Base-by-base conservation (phyloP, 64 coral and sea anemone species). In the Cladopsammia gracilis region DNA sequence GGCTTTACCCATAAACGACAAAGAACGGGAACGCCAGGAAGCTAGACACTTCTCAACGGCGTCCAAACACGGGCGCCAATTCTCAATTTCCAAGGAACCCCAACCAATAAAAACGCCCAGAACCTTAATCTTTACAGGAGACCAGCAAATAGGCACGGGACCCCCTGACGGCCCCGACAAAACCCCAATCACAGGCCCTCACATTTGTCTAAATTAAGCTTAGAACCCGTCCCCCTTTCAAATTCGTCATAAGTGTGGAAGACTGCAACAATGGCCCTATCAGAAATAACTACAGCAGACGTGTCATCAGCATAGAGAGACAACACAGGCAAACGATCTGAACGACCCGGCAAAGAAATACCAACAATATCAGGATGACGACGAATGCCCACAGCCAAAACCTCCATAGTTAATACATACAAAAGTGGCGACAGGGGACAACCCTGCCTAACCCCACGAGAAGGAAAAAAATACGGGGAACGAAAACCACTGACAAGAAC, bases 371-470 rank as follows among this genome's bases (percentile, higher is more conserved):
- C 13, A 2, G 89, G 51, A 34, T 67, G 48, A 8, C 64, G 8
- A 58, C 89, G 67, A 58, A 91, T 70, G 0, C 70, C 47, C 22
- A 12, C 3, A 0, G 76, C 93, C 2, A 90, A 72, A 18, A 86
- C 66, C 48, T 90, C 93, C 66, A 75, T 24, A 42, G 26, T 14
- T 12, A 70, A 16, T 16, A 94, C 66, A 75, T 87, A 93, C 0
- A 93, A 23, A 16, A 65, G 74, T 1, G 83, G 82, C 26, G 60
- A 87, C 42, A 93, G 48, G 18, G 82, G 70, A 22, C 74, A 86
- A 7, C 92, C 92, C 15, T 94, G 92, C 11, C 92, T 26, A 3
- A 94, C 92, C 10, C 91, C 91, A 48, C 91, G 57, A 69, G 86
- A 25, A 3, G 87, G 14, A 18, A 6, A 10, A 58, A 93, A 93